phyloP scores from a whole-genome alignment of 2,113 vertebrate genomes.

The Brachyhypopomus gauderio region DNA sequence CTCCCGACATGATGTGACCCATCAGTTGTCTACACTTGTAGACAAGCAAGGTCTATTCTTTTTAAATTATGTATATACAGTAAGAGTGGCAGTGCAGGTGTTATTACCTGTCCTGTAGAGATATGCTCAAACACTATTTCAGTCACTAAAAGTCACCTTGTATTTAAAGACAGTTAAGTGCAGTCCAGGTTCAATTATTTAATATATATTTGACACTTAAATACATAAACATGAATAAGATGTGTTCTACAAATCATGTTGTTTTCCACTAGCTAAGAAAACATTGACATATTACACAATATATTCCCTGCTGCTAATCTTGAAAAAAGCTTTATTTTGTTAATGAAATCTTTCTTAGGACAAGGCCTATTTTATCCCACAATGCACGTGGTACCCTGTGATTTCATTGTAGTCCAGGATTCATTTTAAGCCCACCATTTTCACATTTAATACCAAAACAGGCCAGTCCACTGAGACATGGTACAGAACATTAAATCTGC shows the following conservation, averaged over 20 bases:
- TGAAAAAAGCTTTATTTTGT: no score
- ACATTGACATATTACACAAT: no score
- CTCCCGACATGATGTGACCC: not conserved
- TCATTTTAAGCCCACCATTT: no score
- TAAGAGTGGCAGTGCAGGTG: not conserved
- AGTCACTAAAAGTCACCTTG: not conserved
- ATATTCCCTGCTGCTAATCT: no score
- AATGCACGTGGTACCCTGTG: not conserved
- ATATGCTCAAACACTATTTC: not conserved
- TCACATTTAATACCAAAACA: no score
- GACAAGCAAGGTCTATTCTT: slow-evolving; percentile 12
- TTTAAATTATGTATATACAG: slow-evolving; percentile 8
- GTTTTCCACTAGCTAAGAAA: no score
- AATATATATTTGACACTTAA: no score
- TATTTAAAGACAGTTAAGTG: not conserved
- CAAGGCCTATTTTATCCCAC: not conserved
- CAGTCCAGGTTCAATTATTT: not conserved
- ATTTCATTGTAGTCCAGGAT: no score
- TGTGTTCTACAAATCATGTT: no score
- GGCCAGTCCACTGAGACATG: no score
- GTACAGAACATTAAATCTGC: no score
- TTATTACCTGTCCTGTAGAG: not conserved
- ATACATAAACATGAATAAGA: no score
- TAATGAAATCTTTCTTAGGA: not conserved
- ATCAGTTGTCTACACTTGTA: not conserved